These are phyloP conservation scores for Stomatorhinus walkeri DNA, from an alignment of 2,797 vertebrate species.

Conservation along the genomic window DNA sequence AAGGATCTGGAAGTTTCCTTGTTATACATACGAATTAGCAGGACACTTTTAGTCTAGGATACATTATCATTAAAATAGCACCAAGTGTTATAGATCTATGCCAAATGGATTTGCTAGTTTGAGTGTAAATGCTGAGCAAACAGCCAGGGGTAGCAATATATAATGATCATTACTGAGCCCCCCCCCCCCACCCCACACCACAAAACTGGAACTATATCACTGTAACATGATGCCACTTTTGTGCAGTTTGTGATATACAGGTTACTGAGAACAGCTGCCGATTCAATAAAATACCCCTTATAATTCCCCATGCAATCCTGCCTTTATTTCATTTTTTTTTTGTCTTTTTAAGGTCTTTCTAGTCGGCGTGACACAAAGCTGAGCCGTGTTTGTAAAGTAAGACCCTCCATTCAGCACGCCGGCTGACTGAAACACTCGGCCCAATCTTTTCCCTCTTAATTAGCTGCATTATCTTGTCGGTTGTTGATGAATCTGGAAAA, in stretches of 20 bases:
- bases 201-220: constrained; percentile 4
- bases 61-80: not conserved
- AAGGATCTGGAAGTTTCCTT: not conserved
- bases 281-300: not conserved
- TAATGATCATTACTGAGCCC: not conserved
- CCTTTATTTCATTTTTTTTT: not conserved
- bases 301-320: not conserved
- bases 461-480: constrained; percentile 67
- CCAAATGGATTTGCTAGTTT: not conserved
- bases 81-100: not conserved
- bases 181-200: not conserved
- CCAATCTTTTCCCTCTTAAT: constrained; percentile 66
- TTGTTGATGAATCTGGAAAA: constrained; percentile 65
- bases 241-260: not conserved
- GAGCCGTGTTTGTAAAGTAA: not conserved
- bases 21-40: not conserved
- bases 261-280: not conserved
- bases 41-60: not conserved
- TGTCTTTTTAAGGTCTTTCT: not conserved
- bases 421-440: constrained; percentile 23
- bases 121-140: not conserved
- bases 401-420: not conserved
- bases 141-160: not conserved
- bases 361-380: no score
- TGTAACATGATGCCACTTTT: constrained; percentile 6